Percentiles rank a stretch among this genome's conserved stretches.
These are phyloP conservation scores for Dicycla oo DNA, from an alignment of 2,888 invertebrate genomes.

Conservation along the genomic window DNA sequence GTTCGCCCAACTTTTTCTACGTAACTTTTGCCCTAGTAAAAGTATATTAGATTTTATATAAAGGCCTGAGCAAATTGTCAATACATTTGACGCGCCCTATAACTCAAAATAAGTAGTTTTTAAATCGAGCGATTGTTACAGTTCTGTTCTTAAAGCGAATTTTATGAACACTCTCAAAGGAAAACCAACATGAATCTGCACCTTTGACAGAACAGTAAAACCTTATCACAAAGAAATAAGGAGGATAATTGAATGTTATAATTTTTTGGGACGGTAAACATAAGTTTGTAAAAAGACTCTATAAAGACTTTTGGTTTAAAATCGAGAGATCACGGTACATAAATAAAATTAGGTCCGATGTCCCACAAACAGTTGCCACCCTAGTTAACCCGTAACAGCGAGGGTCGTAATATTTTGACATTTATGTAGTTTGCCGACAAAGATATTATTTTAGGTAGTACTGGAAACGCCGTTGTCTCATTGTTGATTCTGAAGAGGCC, in stretches of 20 bases:
- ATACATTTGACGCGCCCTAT: constrained; percentile 82
- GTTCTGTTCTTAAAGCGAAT: constrained; percentile 76
- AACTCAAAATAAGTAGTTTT: constrained; percentile 75
- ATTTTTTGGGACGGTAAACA: not conserved
- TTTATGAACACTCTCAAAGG: constrained; percentile 75
- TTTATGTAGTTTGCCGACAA: constrained; percentile 72
- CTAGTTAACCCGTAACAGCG: constrained; percentile 83
- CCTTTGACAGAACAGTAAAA: fast-evolving
- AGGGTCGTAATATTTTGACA: constrained; percentile 88
- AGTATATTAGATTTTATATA: constrained; percentile 82
- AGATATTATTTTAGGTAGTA: constrained; percentile 28
- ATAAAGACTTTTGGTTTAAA: constrained; percentile 74
- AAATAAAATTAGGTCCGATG: constrained; percentile 87
- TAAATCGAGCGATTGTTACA: constrained; percentile 83
- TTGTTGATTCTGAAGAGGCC: not conserved
- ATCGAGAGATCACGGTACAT: constrained; percentile 83
- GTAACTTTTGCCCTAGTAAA: constrained; percentile 53
- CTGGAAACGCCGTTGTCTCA: constrained; percentile 53
- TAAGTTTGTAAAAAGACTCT: constrained; percentile 43
- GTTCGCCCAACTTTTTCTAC: constrained; percentile 25
- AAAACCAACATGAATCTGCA: constrained; percentile 6
- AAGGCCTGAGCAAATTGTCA: constrained; percentile 78
- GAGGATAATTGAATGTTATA: not conserved
- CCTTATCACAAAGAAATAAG: not conserved
- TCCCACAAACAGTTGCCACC: constrained; percentile 80